Evolutionary conservation across 1,140 invertebrate genomes (phyloP), one percentile per base, ranked within the genome.

Genomic region (Drosophila arizonae): DNA sequence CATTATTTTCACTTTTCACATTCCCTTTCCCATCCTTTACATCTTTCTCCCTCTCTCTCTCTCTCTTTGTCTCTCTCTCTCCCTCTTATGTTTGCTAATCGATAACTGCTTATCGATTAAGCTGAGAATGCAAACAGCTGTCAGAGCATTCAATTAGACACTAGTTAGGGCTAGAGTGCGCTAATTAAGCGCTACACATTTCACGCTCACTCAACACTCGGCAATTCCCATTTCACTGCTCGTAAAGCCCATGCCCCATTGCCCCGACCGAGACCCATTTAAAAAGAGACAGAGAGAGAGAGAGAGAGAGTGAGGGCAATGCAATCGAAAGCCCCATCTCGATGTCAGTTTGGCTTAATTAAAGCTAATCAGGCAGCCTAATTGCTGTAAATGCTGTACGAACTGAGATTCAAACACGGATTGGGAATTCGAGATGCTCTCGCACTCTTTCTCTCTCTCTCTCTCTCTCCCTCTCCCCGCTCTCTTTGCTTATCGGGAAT

Each of bases 361-460:
- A 58, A 76, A 73, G 67, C 74, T 73, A 76, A 76, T 76, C 64
- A 76, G 62, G 43, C 62, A 52, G 63, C 57, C 56, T 76, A 76
- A 76, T 76, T 76, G 64, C 56, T 76, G 62, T 61, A 76, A 76
- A 36, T 67, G 69, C 33, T 60, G 52, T 33, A 15, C 61, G 55
- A 39, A 56, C 41, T 33, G 62, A 43, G 15, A 70, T 43, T 43
- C 39, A 43, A 33, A 58, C n/a, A 17, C 28, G 45, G 57, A 33
- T 24, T 60, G 41, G 26, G 56, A 30, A 9, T 56, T n/a, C 1
- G 15, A 28, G 24, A 43, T 4, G 2, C 50, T 52, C 28, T 21
- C 5, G 21, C 21, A 24, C 21, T 24, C 1, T 28, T 28, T 4
- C 28, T 30, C 36, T 1, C 24, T 36, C 54, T 15, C 21, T 9